Base-by-base conservation (phyloP, 2,797 vertebrate genomes). In the Carapus acus region DNA sequence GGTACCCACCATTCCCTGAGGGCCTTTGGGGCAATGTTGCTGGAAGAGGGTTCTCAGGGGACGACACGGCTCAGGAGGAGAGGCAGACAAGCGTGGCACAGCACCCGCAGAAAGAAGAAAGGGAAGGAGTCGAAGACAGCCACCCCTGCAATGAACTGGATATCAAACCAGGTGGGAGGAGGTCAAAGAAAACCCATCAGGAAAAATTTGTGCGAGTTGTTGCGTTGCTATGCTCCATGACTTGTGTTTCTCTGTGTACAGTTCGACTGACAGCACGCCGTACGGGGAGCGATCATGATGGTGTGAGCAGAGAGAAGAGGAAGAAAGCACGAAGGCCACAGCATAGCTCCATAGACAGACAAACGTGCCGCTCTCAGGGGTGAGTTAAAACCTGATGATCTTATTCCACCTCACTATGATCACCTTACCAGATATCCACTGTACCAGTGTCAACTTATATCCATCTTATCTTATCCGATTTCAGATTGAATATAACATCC, bases 91-190 rank as follows among this genome's bases (percentile, higher is more conserved):
- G 44, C 27, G 22, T 18, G 57, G 50, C 1, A 44, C 5, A 29
- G 0, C 67, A 29, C 20, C 58, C 67, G 24, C 65, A 42, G 27
- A 43, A 34, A n/a, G 49, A 51, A 8, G 43, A 29, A 22, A 27
- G 24, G 1, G 2, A 17, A 8, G 38, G 54, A 21, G 54, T 60
- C 39, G 54, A 46, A 44, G 50, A 41, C 24, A 62, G 58, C 29
- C 12, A 43, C 37, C 60, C 49, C 11, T 71, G 71, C 3, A 74
- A 70, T 49, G 85, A 85, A 3, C 67, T 87, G 39, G 86, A 89
- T 33, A 29, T 77, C 31, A 85, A 81, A 71, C 84, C 86, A 81
- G 87, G 88, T 89, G 21, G 49, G 68, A 34, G 13, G 7, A 15
- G 0, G 19, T 6, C 14, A 46, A 17, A 54, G 16, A 11, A 17